phyloP scores from a whole-genome alignment of 2,113 vertebrate genomes.

The Nansenia antarctica region DNA sequence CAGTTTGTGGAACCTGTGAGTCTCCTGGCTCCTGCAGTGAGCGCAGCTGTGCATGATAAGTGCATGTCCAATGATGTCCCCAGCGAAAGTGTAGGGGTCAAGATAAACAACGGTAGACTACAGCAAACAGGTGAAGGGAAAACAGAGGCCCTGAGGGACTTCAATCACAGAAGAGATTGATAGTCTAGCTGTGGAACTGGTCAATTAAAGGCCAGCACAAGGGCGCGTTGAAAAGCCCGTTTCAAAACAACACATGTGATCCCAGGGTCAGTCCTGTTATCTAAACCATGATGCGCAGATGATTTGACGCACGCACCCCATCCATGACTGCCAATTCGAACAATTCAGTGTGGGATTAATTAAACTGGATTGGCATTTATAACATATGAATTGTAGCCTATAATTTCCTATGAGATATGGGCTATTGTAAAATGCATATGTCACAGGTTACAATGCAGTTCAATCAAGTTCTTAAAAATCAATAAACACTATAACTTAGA shows the following conservation, averaged over 20 bases:
- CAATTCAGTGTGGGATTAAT: too few species aligned
- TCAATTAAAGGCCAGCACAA: slow-evolving; percentile 35
- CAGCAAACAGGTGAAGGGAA: slow-evolving; percentile 38
- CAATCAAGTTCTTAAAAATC: not conserved
- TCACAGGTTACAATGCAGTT: too few species aligned
- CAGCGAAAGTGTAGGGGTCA: slow-evolving; percentile 24
- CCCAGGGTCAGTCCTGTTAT: not conserved
- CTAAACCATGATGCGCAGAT: slow-evolving; percentile 1
- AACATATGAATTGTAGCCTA: too few species aligned
- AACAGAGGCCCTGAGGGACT: slow-evolving; percentile 25
- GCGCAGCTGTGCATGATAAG: not conserved
- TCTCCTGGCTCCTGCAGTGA: too few species aligned
- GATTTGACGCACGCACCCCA: not conserved
- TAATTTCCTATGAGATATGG: not conserved
- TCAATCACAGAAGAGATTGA: slow-evolving; percentile 38
- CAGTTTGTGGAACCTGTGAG: too few species aligned
- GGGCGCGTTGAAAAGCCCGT: slow-evolving; percentile 7
- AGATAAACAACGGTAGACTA: slow-evolving; percentile 41
- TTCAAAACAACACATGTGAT: slow-evolving; percentile 29
- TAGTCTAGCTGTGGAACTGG: slow-evolving; percentile 55
- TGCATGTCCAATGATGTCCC: slow-evolving; percentile 1
- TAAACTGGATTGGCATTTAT: too few species aligned
- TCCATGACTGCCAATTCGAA: too few species aligned
- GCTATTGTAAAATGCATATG: not conserved
- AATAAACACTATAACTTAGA: not conserved